These are phyloP conservation scores for Diglossa brunneiventris DNA, from an alignment of 2,113 vertebrate species.

Conservation along the genomic window DNA sequence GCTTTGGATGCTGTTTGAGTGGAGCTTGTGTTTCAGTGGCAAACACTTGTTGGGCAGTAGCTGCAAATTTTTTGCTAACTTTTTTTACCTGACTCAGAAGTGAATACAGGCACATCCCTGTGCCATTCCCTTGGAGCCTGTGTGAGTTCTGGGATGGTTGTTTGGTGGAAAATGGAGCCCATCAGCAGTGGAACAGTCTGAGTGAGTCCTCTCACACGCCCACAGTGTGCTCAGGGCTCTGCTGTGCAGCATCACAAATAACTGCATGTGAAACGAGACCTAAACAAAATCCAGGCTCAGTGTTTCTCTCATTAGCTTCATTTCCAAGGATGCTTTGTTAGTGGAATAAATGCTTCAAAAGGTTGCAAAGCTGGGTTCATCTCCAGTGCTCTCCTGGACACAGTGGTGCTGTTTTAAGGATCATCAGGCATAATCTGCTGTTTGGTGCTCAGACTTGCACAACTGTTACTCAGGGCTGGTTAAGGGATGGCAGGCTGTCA, in stretches of 20 bases:
- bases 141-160: not conserved
- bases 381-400: not conserved
- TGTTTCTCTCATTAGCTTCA: not conserved
- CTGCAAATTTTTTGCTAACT: not conserved
- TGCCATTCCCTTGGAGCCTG: not conserved
- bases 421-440: conserved; percentile 36
- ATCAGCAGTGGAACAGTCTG: not conserved
- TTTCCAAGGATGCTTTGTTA: not conserved
- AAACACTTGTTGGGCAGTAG: rapidly evolving
- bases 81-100: not conserved
- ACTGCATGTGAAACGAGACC: rapidly evolving
- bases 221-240: rapidly evolving
- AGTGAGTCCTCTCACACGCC: too few relatives aligned
- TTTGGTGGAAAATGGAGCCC: not conserved
- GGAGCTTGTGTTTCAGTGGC: not conserved
- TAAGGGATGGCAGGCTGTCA: conserved; percentile 71
- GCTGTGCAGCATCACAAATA: not conserved
- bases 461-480: conserved; percentile 24
- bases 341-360: not conserved
- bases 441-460: conserved; percentile 57
- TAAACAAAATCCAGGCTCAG: rapidly evolving
- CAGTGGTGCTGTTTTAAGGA: conserved; percentile 12
- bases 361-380: not conserved
- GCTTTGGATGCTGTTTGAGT: not conserved
- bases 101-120: rapidly evolving